Conservation (phyloP, 2,888 invertebrate species). For the Teleogryllus oceanicus region DNA sequence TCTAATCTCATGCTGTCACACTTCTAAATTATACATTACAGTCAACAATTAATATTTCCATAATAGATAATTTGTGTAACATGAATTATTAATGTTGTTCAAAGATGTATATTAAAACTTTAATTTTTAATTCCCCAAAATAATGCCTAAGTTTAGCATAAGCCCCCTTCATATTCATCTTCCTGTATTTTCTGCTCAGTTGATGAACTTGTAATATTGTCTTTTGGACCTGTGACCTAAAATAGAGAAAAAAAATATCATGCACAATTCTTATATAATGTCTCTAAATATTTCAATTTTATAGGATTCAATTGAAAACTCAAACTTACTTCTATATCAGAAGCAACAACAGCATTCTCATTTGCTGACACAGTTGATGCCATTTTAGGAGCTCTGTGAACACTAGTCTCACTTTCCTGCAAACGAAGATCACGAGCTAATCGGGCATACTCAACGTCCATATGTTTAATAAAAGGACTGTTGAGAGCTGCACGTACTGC, state of each 20-base stretch:
- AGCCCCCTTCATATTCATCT: conserved; percentile 33
- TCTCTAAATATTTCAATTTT: too few species aligned
- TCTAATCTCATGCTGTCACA: too few species aligned
- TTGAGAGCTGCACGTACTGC: conserved; percentile 69
- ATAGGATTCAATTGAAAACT: neutral
- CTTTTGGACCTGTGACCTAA: too few species aligned
- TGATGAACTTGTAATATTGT: conserved; percentile 18
- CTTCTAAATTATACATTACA: too few species aligned
- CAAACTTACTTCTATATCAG: conserved; percentile 30
- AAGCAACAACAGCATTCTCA: conserved; percentile 39
- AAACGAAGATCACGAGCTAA: conserved; percentile 66
- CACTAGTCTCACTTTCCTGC: conserved; percentile 57
- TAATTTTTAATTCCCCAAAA: too few species aligned
- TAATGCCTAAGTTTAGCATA: conserved; percentile 27
- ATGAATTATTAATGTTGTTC: too few species aligned
- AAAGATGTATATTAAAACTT: too few species aligned
- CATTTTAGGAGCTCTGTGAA: conserved; percentile 59
- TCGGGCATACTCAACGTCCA: conserved; percentile 88
- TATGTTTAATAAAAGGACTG: conserved; percentile 81
- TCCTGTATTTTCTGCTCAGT: neutral
- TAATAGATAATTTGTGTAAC: too few species aligned
- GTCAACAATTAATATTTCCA: too few species aligned
- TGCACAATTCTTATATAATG: too few species aligned
- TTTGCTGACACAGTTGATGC: conserved; percentile 61
- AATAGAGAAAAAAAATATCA: too few species aligned